Conservation (phyloP, 2,888 invertebrate genomes). For the Piscicola geometra region DNA sequence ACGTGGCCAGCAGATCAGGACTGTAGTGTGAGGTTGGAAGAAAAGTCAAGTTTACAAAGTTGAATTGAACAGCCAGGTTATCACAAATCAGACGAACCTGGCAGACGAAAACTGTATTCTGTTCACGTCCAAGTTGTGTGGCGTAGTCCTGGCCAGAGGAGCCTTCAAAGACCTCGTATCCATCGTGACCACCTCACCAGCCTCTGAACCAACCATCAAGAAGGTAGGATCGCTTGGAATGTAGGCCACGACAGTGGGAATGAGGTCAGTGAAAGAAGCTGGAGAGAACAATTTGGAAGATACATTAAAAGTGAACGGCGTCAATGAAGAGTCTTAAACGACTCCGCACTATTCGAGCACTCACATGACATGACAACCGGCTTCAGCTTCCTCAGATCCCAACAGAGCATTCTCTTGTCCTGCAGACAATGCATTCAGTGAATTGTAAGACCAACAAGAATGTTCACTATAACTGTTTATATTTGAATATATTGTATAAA, state of each 20-base stretch:
- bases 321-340: too few relatives aligned
- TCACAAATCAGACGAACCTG: background rate
- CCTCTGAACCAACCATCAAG: background rate
- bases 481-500: too few relatives aligned
- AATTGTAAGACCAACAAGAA: background rate
- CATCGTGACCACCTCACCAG: background rate
- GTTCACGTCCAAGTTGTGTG: background rate
- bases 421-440: background rate
- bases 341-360: too few relatives aligned
- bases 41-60: background rate
- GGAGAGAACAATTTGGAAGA: background rate
- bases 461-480: too few relatives aligned
- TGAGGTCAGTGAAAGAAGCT: background rate
- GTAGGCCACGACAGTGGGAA: background rate
- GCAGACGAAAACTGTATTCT: background rate
- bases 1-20: background rate
- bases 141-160: background rate
- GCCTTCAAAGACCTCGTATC: background rate
- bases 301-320: background rate
- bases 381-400: constrained; percentile 15
- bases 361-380: background rate
- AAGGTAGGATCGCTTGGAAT: background rate
- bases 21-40: background rate
- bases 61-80: too few relatives aligned
- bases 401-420: constrained; percentile 5